These are phyloP conservation scores for Aradophagus sp. DNA, from an alignment of 1,140 invertebrate genomes.

Conservation along the genomic window DNA sequence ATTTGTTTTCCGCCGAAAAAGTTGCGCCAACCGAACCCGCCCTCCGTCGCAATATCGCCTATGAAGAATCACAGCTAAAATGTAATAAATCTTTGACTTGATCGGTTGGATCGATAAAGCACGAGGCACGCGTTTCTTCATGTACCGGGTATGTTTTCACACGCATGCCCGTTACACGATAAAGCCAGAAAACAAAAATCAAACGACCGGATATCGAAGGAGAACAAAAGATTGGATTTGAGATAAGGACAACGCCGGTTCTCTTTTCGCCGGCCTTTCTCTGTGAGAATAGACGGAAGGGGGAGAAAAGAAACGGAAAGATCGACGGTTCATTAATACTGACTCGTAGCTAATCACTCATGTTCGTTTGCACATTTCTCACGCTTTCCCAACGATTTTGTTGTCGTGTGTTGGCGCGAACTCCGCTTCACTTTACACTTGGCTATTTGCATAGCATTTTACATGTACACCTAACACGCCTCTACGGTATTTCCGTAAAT, in stretches of 20 bases:
- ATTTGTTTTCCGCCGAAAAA: no score
- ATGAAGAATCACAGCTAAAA: conserved; percentile 55
- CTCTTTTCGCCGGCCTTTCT: no score
- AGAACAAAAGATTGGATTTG: no score
- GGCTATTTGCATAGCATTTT: conserved; percentile 21
- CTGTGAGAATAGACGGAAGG: no score
- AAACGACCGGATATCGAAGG: no score
- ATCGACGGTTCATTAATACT: conserved; percentile 39
- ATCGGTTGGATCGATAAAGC: conserved; percentile 1
- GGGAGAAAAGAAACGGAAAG: no score
- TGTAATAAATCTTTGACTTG: conserved; percentile 28
- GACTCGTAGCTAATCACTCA: conserved; percentile 37
- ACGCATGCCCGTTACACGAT: background rate
- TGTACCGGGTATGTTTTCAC: background rate
- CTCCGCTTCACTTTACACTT: conserved; percentile 9
- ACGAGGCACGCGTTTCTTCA: background rate
- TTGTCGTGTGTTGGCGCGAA: conserved; percentile 5
- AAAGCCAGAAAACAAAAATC: background rate
- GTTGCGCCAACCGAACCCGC: background rate
- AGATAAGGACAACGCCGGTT: no score
- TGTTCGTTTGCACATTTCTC: conserved; percentile 32
- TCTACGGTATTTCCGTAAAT: no score
- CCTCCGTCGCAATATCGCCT: conserved; percentile 18
- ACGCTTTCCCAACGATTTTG: conserved; percentile 32
- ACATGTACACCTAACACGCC: no score